Evolutionary conservation across 2,888 invertebrate species (phyloP).

Genomic region (Tipula helvola): DNA sequence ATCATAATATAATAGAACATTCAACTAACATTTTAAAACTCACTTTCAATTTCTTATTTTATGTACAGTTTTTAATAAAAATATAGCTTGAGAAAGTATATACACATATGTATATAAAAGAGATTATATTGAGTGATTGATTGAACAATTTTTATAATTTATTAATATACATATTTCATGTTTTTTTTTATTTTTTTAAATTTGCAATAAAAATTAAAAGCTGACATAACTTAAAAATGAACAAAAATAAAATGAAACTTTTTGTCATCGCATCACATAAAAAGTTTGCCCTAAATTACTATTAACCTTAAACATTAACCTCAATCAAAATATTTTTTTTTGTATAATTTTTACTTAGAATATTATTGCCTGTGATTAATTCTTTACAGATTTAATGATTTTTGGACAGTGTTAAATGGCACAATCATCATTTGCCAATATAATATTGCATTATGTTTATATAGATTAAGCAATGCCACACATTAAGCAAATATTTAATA

Average conservation of each 20-base stretch:
- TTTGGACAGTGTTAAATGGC: background rate
- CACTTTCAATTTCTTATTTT: background rate
- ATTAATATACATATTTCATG: background rate
- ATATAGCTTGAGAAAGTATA: background rate
- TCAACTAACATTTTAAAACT: background rate
- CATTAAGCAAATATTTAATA: background rate
- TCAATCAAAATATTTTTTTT: background rate
- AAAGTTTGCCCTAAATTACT: background rate
- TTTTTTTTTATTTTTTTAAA: background rate
- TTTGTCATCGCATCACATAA: background rate
- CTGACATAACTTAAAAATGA: background rate
- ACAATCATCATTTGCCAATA: background rate
- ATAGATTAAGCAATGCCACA: background rate
- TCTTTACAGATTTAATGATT: background rate
- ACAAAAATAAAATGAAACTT: background rate
- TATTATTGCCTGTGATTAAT: background rate
- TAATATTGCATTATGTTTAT: background rate
- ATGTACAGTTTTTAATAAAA: background rate
- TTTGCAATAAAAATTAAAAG: background rate
- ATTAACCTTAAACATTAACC: constrained; percentile 4
- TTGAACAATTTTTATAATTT: background rate
- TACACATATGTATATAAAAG: background rate
- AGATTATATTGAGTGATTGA: background rate
- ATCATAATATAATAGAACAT: background rate
- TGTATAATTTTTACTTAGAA: background rate